Conservation (phyloP, 2,113 vertebrate genomes). For the Anas platyrhynchos region DNA sequence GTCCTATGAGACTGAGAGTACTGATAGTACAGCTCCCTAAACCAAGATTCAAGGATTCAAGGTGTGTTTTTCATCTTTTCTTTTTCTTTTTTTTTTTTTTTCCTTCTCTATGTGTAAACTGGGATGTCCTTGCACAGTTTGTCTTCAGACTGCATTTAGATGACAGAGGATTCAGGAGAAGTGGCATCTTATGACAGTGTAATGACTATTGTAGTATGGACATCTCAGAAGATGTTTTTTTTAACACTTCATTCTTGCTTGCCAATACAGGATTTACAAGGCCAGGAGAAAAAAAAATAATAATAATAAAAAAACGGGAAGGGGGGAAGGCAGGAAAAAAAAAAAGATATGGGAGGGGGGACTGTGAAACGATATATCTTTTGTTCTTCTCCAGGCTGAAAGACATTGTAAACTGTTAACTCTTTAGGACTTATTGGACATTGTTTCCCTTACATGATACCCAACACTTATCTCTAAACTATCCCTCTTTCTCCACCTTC, state of each 20-base stretch:
- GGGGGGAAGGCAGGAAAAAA: no score
- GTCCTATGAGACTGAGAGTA: not conserved
- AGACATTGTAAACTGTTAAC: not conserved
- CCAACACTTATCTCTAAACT: not conserved
- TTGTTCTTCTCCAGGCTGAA: not conserved
- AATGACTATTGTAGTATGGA: not conserved
- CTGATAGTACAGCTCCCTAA: not conserved
- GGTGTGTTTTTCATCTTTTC: not conserved
- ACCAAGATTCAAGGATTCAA: not conserved
- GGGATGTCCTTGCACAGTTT: not conserved
- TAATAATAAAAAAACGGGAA: no score
- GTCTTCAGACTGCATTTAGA: not conserved
- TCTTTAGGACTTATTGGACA: not conserved
- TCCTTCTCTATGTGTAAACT: not conserved
- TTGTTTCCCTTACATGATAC: not conserved
- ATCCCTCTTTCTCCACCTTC: not conserved
- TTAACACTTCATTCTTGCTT: not conserved
- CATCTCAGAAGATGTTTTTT: not conserved
- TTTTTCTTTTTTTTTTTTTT: not conserved
- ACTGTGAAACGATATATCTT: not conserved
- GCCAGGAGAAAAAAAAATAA: not conserved
- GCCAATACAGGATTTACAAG: not conserved
- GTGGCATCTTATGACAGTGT: not conserved
- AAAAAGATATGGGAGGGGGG: not conserved
- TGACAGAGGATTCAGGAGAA: not conserved